Evolutionary conservation across 2,888 invertebrate genomes (phyloP), one percentile per base, ranked within the genome.

Genomic region (Euzophera pinguis): DNA sequence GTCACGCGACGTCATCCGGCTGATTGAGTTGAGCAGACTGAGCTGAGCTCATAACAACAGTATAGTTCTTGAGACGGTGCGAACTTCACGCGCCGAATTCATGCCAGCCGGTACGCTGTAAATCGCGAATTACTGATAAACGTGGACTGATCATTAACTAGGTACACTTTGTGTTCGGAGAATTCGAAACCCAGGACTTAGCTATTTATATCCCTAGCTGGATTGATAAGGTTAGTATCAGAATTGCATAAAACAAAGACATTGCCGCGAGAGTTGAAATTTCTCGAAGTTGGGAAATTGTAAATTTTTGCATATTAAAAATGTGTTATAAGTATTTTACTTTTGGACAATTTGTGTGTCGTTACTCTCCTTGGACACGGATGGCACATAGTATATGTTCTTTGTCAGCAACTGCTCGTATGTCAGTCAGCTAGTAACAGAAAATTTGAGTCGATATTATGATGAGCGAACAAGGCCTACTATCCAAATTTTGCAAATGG

Each of bases 1-100:
- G 82, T 81, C 81, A 81, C 65, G 59, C 66, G 58, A 75, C 78
- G 80, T 81, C 78, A 75, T 64, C 61, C 55, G 52, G 53, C 38
- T 22, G 50, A 42, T 48, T 39, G 52, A 17, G 22, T 5, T 22
- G 22, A 22, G 22, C 22, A 3, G 22, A 22, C 22, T 22, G 22
- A 22, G 37, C 22, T 22, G 22, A 22, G 37, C 53, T 39, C 32
- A 48, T 16, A 37, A 39, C 34, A 58, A 58, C 78, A 84, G 84
- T 82, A 63, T 71, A 65, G 64, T 73, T 71, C 73, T 76, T 73
- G 79, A 77, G 72, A 75, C 73, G 73, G 63, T 68, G 71, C 76
- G 66, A 60, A 53, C 50, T 61, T 53, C 63, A 75, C 82, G 81
- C 73, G 71, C 73, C 67, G 71, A 68, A 71, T 62, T 75, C 68